Percentiles rank a stretch among this genome's conserved stretches.
Evolutionary conservation across 2,888 invertebrate genomes (phyloP).

Genomic region (Myopa testacea): DNA sequence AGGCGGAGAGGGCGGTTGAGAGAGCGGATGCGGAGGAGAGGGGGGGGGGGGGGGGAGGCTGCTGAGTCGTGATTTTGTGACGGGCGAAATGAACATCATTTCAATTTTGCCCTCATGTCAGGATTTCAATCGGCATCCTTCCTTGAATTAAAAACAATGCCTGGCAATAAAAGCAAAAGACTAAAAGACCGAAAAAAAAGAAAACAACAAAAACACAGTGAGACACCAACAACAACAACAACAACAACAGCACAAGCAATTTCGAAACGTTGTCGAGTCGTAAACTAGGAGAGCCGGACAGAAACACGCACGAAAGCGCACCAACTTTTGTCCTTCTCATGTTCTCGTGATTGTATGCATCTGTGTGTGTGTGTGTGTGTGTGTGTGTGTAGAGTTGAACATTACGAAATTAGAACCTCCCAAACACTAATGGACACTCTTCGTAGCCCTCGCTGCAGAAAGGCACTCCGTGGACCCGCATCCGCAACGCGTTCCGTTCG

Average conservation of each 20-base stretch:
- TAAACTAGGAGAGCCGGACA: slow-evolving; percentile 1
- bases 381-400: slow-evolving; percentile 3
- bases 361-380: slow-evolving; percentile 28
- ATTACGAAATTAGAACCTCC: slow-evolving; percentile 51
- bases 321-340: slow-evolving; percentile 44
- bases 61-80: slow-evolving; percentile 38
- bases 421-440: slow-evolving; percentile 46
- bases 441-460: slow-evolving; percentile 37
- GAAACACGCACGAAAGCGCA: slow-evolving; percentile 13
- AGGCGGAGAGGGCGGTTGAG: neutral
- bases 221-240: slow-evolving; percentile 6
- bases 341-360: slow-evolving; percentile 47
- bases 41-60: neutral
- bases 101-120: slow-evolving; percentile 40
- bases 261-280: slow-evolving; percentile 31
- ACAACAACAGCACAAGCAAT: slow-evolving; percentile 18
- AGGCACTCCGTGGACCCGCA: slow-evolving; percentile 22
- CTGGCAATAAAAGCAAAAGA: slow-evolving; percentile 34
- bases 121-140: slow-evolving; percentile 20
- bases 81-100: slow-evolving; percentile 46
- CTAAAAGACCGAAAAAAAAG: slow-evolving; percentile 41
- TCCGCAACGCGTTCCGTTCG: slow-evolving; percentile 51
- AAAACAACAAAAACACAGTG: slow-evolving; percentile 9
- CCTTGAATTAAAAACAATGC: slow-evolving; percentile 46
- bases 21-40: neutral